Evolutionary conservation across 2,113 vertebrate genomes (phyloP).

Genomic region (Candoia aspera): DNA sequence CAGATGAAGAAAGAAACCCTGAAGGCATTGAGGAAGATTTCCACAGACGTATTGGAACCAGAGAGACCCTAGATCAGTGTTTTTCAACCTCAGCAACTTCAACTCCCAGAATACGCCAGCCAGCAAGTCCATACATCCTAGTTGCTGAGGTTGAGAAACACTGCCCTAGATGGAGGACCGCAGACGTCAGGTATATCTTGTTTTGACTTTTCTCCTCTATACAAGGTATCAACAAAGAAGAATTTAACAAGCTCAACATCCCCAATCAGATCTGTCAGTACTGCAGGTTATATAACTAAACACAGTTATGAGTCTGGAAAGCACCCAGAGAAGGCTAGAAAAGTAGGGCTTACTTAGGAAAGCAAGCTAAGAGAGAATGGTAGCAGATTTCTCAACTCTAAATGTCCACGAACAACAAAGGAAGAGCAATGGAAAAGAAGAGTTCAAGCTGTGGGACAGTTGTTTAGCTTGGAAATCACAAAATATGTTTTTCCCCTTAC

Average conservation of each 20-base stretch:
- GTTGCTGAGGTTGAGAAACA: no score
- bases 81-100: no score
- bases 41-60: no score
- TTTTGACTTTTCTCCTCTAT: not conserved
- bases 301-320: not conserved
- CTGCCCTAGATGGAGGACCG: not conserved
- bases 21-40: not conserved
- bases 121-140: no score
- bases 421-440: not conserved
- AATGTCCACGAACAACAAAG: not conserved
- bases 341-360: not conserved
- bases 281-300: not conserved
- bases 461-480: not conserved
- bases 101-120: no score
- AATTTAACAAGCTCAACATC: not conserved
- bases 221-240: not conserved
- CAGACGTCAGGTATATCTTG: not conserved
- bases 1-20: not conserved
- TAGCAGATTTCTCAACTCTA: not conserved
- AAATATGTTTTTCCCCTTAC: not conserved
- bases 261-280: not conserved
- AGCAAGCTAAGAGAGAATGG: not conserved
- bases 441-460: not conserved
- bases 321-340: not conserved
- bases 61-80: not conserved